Conservation (phyloP, 2,888 invertebrate genomes). For the Drosophila barbarae region DNA sequence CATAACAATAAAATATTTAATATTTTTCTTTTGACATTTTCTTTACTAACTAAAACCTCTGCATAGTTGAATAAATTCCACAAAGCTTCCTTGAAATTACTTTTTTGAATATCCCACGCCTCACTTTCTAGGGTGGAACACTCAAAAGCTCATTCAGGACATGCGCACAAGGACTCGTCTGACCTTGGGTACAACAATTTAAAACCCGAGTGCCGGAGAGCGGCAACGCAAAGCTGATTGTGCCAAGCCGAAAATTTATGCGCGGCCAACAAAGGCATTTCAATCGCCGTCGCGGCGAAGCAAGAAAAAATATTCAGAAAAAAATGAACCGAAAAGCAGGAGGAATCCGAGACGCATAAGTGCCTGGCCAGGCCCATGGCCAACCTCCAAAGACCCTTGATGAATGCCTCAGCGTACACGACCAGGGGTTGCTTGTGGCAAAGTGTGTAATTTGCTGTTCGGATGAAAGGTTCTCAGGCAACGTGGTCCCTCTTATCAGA, state of each 20-base stretch:
- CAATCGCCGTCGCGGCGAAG: conserved; percentile 18
- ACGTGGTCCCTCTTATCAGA: conserved; percentile 57
- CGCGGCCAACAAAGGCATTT: conserved; percentile 52
- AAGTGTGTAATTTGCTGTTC: conserved; percentile 64
- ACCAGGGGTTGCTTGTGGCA: conserved; percentile 39
- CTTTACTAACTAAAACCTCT: neutral
- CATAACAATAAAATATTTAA: neutral
- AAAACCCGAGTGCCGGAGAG: conserved; percentile 15
- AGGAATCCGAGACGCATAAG: conserved; percentile 39
- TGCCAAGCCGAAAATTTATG: conserved; percentile 34
- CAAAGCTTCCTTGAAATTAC: neutral
- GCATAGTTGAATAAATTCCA: neutral
- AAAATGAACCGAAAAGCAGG: conserved; percentile 11
- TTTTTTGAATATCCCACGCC: conserved; percentile 15
- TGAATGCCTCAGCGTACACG: conserved; percentile 55
- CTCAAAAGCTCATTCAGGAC: conserved; percentile 47
- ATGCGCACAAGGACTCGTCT: conserved; percentile 54
- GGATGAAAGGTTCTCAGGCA: conserved; percentile 45
- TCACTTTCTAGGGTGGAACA: neutral
- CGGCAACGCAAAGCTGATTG: conserved; percentile 58
- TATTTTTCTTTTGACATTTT: neutral
- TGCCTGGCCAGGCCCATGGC: conserved; percentile 29
- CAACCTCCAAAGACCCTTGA: conserved; percentile 55
- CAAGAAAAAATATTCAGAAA: neutral
- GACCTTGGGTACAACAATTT: conserved; percentile 52